Evolutionary conservation across 2,797 vertebrate genomes (phyloP).

Genomic region (Cephalopachus bancanus): DNA sequence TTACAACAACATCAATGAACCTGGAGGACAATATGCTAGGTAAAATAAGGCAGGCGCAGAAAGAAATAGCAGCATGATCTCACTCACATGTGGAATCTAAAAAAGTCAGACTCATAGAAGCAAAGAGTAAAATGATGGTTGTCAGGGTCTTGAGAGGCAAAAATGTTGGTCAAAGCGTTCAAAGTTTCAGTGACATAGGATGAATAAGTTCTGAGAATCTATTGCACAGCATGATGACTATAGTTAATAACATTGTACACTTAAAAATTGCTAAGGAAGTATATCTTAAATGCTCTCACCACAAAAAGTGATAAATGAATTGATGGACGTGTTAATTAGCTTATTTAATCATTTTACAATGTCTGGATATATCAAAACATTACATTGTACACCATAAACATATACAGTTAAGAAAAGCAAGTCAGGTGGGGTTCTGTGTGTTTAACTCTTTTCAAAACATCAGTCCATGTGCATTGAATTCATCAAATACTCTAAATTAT

Average conservation of each 20-base stretch:
- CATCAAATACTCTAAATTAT: background rate
- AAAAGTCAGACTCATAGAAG: background rate
- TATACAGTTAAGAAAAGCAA: background rate
- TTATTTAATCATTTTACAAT: background rate
- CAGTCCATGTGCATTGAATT: background rate
- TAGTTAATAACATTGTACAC: background rate
- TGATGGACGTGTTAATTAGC: background rate
- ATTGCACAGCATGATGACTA: background rate
- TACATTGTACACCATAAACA: background rate
- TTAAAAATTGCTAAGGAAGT: background rate
- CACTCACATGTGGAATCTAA: background rate
- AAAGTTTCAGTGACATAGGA: background rate
- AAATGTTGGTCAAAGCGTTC: background rate
- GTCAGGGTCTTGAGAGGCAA: accelerated
- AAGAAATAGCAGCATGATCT: background rate
- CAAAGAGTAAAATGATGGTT: background rate
- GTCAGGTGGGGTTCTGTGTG: background rate
- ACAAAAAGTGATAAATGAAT: background rate
- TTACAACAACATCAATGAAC: background rate
- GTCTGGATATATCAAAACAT: background rate
- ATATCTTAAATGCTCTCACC: background rate
- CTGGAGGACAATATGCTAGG: background rate
- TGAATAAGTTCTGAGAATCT: background rate
- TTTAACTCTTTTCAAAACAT: conserved; percentile 30
- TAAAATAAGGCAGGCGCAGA: background rate